A percentile compares a stretch with the other conserved stretches of the same genome.
Conservation (phyloP, 2,797 vertebrate genomes). For the Brachyrhaphis roseni region DNA sequence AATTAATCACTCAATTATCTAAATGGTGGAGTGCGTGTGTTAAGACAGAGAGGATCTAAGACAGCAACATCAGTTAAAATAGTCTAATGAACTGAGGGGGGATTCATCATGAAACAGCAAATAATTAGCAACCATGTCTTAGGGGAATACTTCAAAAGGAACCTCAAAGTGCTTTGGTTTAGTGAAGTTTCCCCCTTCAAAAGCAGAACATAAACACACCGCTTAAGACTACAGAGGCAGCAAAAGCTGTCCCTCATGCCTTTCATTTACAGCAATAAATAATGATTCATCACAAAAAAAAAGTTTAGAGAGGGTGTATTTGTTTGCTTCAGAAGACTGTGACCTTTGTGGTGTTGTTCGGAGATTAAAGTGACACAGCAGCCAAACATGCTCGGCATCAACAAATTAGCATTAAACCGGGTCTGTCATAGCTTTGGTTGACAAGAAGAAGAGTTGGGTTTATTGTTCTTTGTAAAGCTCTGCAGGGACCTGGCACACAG, state of each 20-base stretch:
- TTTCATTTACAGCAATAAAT: conserved; percentile 79
- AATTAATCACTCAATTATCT: conserved; percentile 84
- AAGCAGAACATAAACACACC: conserved; percentile 75
- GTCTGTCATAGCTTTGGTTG: conserved; percentile 60
- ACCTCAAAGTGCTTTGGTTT: conserved; percentile 79
- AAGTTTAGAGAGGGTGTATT: conserved; percentile 71
- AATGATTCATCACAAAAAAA: conserved; percentile 72
- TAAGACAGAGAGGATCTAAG: conserved; percentile 74
- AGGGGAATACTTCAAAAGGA: conserved; percentile 79
- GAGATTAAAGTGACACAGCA: conserved; percentile 73
- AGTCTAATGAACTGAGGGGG: conserved; percentile 79
- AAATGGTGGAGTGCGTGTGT: conserved; percentile 63
- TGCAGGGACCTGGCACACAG: conserved; percentile 59
- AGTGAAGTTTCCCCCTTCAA: conserved; percentile 79
- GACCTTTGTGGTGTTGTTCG: conserved; percentile 70
- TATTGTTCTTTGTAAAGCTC: conserved; percentile 57
- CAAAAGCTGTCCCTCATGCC: conserved; percentile 76
- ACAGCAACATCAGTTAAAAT: conserved; percentile 80
- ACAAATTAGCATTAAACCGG: conserved; percentile 69
- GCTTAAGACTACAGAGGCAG: conserved; percentile 75
- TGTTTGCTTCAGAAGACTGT: conserved; percentile 72
- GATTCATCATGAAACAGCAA: conserved; percentile 80
- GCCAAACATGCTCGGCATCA: conserved; percentile 68
- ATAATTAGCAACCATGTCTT: conserved; percentile 82
- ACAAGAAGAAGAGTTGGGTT: conserved; percentile 51